Base-by-base conservation (phyloP, 2,888 invertebrate genomes). In the Drosophila meridionalis region DNA sequence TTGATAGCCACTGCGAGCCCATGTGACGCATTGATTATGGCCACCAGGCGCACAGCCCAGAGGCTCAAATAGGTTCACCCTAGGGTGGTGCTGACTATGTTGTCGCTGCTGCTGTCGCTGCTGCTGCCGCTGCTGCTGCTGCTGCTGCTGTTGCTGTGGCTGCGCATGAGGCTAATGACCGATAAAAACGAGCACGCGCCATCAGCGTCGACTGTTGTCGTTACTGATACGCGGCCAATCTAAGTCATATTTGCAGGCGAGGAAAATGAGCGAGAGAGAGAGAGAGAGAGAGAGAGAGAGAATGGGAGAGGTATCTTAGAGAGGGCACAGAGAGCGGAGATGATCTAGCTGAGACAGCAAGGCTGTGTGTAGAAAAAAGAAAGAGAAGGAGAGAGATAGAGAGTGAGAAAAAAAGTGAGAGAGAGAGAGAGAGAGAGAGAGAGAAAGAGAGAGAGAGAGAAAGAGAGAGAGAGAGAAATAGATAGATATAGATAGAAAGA, bases 141-240 rank as follows among this genome's bases (percentile, higher is more conserved):
- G 34, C 45, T 12, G 38, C 48, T 56, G 43, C 34, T 42, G 62
- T 6, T 52, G 38, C 32, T 14, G 38, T 26, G 28, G 47, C 57
- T 14, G 38, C n/a, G 53, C 43, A 4, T 12, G 52, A 78, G 89
- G 89, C 87, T 82, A 89, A 86, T 89, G 86, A 89, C 86, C 86
- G 89, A 86, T 86, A 86, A 89, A 86, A 78, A 60, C 66, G 55
- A 87, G 82, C 87, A 88, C 84, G 82, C 82, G 76, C 87, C 77
- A 60, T 62, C 72, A 66, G 26, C 77, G 64, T 43, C 70, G 20
- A 59, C 64, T 76, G 64, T 58, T 72, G 69, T 70, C 30, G 53
- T 26, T 43, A 36, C 69, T 60, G 47, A 70, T 66, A 63, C 30
- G 50, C 53, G 28, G 55, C 30, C 70, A 76, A 77, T 76, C 77